Conservation (phyloP, 64 coral and sea anemone species). For the Porites lutea region DNA sequence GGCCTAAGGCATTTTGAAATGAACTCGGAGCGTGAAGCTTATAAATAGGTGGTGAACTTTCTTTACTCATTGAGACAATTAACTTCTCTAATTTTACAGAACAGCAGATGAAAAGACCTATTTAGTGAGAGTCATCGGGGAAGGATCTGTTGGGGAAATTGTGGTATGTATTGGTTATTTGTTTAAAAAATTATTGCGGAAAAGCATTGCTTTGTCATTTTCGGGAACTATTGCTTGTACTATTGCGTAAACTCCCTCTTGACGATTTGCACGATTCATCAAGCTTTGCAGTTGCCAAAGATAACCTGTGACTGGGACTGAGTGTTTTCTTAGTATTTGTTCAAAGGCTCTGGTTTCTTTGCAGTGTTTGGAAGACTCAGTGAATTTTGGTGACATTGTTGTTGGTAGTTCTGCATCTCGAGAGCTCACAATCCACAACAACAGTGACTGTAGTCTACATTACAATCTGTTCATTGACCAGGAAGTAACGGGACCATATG, state of each 20-base stretch:
- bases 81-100: constrained; percentile 31
- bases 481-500: constrained; percentile 80
- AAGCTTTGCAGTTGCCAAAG: background rate
- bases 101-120: constrained; percentile 60
- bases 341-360: background rate
- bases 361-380: constrained; percentile 73
- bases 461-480: constrained; percentile 83
- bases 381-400: constrained; percentile 90
- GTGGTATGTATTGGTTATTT: constrained; percentile 59
- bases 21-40: background rate
- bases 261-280: background rate
- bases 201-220: background rate
- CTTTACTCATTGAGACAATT: background rate
- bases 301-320: no score
- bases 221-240: no score
- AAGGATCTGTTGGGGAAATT: constrained; percentile 84
- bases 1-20: no score
- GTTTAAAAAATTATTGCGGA: no score
- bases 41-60: no score
- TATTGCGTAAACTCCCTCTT: no score
- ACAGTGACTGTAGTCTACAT: constrained; percentile 93
- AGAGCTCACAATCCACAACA: constrained; percentile 81
- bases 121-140: constrained; percentile 85
- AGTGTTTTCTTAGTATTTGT: background rate
- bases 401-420: constrained; percentile 84